Conservation (phyloP, 2,113 vertebrate species). For the Hippocampus guttulatus region DNA sequence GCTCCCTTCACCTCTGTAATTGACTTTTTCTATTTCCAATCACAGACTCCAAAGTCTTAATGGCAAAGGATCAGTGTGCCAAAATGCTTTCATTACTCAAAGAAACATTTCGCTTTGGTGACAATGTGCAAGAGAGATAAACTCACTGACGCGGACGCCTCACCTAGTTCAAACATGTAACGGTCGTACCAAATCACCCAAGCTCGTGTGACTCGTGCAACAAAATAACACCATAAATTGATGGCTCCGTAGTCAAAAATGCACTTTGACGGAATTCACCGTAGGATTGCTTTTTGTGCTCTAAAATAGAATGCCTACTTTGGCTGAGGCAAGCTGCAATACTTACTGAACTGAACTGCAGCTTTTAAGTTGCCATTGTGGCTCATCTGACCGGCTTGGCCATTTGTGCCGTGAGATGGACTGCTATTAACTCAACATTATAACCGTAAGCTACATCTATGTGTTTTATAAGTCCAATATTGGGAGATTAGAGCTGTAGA, state of each 20-base stretch:
- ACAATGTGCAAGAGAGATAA: neutral
- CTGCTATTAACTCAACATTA: neutral
- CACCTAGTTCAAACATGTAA: neutral
- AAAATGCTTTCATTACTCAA: slow-evolving; percentile 54
- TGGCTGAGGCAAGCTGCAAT: too few species aligned
- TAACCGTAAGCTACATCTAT: neutral
- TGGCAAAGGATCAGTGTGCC: slow-evolving; percentile 54
- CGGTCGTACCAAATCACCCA: slow-evolving; percentile 9
- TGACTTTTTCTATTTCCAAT: slow-evolving; percentile 55
- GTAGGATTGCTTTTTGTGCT: neutral
- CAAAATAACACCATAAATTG: neutral
- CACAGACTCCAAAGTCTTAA: slow-evolving; percentile 47
- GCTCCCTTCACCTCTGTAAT: slow-evolving; percentile 46
- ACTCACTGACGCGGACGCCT: slow-evolving; percentile 3
- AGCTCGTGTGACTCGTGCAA: neutral
- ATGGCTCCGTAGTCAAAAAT: neutral
- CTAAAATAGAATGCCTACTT: neutral
- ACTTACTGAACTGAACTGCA: neutral
- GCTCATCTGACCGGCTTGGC: neutral
- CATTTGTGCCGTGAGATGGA: neutral
- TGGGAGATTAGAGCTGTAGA: neutral
- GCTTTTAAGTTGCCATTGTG: neutral
- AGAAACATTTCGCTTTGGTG: slow-evolving; percentile 35
- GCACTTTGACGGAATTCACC: neutral
- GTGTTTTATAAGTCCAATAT: slow-evolving; percentile 2